phyloP scores from a whole-genome alignment of 2,888 invertebrate species.

The Crocallis elinguaria region DNA sequence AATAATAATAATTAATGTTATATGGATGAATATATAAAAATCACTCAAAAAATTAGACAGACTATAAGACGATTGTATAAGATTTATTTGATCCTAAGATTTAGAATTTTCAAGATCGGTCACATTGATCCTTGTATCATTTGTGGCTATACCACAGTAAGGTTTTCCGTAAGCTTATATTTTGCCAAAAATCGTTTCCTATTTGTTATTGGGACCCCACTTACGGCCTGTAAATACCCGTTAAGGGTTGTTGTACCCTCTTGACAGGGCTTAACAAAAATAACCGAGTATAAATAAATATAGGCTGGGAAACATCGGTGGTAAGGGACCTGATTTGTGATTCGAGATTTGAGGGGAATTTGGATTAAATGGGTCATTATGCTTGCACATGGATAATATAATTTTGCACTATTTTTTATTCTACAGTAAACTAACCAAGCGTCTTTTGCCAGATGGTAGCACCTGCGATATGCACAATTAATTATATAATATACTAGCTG shows the following conservation, averaged over 20 bases:
- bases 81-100: background rate
- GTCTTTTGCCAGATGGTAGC: too few species aligned
- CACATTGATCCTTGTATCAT: constrained; percentile 3
- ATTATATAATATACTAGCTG: too few species aligned
- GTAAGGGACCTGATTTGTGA: constrained; percentile 7
- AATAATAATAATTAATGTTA: too few species aligned
- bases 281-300: constrained; percentile 32
- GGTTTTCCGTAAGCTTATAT: constrained; percentile 14
- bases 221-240: constrained; percentile 38
- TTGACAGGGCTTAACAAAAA: constrained; percentile 29
- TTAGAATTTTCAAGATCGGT: background rate
- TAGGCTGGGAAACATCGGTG: constrained; percentile 20
- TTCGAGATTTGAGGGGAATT: constrained; percentile 11
- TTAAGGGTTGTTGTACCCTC: constrained; percentile 36
- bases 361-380: background rate
- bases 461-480: too few species aligned
- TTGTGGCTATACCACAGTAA: background rate
- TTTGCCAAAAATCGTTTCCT: constrained; percentile 22
- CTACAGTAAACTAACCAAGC: too few species aligned
- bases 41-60: too few species aligned
- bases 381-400: too few species aligned
- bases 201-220: constrained; percentile 32
- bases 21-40: too few species aligned
- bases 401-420: too few species aligned
- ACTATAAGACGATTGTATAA: too few species aligned